Evolutionary conservation across 92 coral and sea anemone genomes (phyloP).

Genomic region (Diadumene lineata): DNA sequence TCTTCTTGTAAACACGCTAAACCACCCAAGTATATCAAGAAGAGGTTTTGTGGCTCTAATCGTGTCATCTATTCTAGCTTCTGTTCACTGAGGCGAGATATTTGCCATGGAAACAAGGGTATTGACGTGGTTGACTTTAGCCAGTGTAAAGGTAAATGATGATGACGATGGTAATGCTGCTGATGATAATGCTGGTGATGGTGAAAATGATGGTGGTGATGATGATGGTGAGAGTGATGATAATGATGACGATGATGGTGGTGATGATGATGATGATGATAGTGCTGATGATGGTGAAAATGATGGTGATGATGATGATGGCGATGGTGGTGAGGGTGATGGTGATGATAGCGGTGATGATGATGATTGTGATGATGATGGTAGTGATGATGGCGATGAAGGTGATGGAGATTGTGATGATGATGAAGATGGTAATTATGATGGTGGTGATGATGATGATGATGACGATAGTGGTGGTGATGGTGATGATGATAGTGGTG

Average conservation of each 20-base stretch:
- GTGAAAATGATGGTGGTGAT: not conserved
- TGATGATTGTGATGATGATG: too few species aligned
- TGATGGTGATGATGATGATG: not conserved
- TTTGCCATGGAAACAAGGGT: conserved; percentile 8
- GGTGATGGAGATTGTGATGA: too few species aligned
- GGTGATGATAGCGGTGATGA: too few species aligned
- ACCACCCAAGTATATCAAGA: not conserved
- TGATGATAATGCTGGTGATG: not conserved
- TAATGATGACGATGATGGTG: not conserved
- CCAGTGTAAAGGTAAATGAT: not conserved
- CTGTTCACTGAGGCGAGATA: conserved; percentile 28
- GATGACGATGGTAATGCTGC: not conserved
- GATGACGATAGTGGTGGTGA: too few species aligned
- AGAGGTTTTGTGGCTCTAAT: conserved; percentile 30
- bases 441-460: too few species aligned
- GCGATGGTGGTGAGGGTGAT: too few species aligned
- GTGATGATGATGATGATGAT: not conserved
- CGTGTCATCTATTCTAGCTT: conserved; percentile 18
- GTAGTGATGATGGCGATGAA: too few species aligned
- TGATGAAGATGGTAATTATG: too few species aligned
- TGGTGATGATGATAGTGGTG: too few species aligned
- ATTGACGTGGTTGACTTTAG: conserved; percentile 16
- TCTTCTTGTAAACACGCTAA: not conserved
- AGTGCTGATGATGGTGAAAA: not conserved
- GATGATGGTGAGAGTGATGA: not conserved